Percentiles rank a stretch among this genome's conserved stretches.
Conservation (phyloP, 2,888 invertebrate species). For the Creontiades dilutus region DNA sequence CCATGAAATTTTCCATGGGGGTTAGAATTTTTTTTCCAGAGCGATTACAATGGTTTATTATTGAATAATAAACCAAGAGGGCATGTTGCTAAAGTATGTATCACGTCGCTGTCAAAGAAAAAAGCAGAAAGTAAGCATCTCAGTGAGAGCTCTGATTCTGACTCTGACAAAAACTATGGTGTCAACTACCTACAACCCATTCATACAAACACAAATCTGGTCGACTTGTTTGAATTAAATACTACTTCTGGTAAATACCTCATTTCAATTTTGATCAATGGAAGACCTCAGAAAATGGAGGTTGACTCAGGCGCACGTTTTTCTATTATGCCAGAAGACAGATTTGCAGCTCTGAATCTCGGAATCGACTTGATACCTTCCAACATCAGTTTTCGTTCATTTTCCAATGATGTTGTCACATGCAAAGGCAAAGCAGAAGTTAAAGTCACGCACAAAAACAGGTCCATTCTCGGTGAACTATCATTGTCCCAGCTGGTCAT, state of each 20-base stretch:
- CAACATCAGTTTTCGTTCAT: background rate
- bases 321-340: slow-evolving; percentile 56
- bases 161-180: background rate
- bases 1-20: no score
- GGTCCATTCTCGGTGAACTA: slow-evolving; percentile 28
- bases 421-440: slow-evolving; percentile 7
- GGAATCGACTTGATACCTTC: slow-evolving; percentile 27
- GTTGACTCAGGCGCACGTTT: slow-evolving; percentile 62
- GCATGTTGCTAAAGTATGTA: slow-evolving; percentile 38
- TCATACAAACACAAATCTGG: background rate
- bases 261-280: slow-evolving; percentile 48
- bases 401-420: slow-evolving; percentile 19
- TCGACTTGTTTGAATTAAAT: slow-evolving; percentile 50
- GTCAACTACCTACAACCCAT: slow-evolving; percentile 19
- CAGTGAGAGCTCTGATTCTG: background rate
- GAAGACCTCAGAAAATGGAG: slow-evolving; percentile 45
- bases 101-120: background rate
- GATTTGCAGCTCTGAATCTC: slow-evolving; percentile 42
- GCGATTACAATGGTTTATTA: no score
- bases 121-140: background rate
- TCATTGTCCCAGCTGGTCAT: slow-evolving; percentile 36
- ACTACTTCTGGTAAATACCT: slow-evolving; percentile 40
- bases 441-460: background rate
- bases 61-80: slow-evolving; percentile 11
- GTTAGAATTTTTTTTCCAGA: no score